Evolutionary conservation across 1,140 invertebrate species (phyloP).

Genomic region (Alviniconcha marisindica): DNA sequence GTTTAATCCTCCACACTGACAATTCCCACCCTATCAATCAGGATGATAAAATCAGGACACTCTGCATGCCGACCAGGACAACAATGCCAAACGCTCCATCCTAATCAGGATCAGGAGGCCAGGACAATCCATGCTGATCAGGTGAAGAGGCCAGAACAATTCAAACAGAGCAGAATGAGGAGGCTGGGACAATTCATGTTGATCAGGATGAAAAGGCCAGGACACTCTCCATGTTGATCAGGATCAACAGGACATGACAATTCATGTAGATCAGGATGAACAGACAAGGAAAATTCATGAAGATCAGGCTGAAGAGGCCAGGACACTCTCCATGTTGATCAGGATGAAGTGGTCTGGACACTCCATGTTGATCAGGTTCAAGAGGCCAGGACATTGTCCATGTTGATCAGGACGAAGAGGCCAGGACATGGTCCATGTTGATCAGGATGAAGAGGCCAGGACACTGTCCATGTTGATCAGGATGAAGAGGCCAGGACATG

Average conservation of each 20-base stretch:
- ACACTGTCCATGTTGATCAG: neutral
- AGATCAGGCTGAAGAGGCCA: conserved; percentile 84
- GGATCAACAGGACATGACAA: neutral
- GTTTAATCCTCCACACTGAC: no score
- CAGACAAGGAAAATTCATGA: conserved; percentile 80
- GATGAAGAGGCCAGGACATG: neutral
- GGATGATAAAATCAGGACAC: no score
- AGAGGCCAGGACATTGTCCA: conserved; percentile 78
- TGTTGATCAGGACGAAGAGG: conserved; percentile 89
- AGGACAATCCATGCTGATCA: neutral
- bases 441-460: neutral
- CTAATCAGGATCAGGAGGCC: neutral
- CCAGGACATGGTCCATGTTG: no score
- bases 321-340: neutral
- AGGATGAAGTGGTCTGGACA: neutral
- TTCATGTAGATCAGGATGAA: neutral
- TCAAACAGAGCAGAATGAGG: neutral
- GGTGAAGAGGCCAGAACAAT: neutral
- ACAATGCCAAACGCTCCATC: neutral
- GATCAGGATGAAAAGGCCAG: neutral
- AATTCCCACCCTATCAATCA: conserved; percentile 90
- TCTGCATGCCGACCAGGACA: neutral
- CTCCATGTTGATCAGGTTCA: neutral
- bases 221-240: neutral
- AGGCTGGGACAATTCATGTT: neutral